Percentiles rank a stretch among this genome's conserved stretches.
Conservation (phyloP, 64 coral and sea anemone species). For the Astreopora myriophthalma region DNA sequence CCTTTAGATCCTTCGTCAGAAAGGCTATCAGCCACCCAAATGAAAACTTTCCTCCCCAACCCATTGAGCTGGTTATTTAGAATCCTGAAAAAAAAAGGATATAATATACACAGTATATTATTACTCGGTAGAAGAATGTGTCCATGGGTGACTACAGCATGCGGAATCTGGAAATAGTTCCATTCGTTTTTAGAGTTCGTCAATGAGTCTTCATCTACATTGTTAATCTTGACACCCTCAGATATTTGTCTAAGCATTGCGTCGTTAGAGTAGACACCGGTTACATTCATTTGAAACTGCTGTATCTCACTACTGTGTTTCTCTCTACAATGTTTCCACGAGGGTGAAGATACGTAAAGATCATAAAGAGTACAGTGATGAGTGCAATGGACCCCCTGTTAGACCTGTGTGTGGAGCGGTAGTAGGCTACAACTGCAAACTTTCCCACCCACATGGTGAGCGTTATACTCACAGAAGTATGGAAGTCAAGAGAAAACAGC, state of each 20-base stretch:
- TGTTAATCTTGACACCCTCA: too few relatives aligned
- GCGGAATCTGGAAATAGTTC: too few relatives aligned
- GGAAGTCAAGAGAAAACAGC: conserved; percentile 54
- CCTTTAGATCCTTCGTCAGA: not conserved
- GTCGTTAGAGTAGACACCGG: too few relatives aligned
- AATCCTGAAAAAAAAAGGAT: not conserved
- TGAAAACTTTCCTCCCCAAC: not conserved
- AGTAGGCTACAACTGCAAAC: not conserved
- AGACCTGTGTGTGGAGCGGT: not conserved
- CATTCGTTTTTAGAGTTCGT: too few relatives aligned
- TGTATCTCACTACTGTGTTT: too few relatives aligned
- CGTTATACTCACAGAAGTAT: conserved; percentile 30
- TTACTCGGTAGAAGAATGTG: too few relatives aligned
- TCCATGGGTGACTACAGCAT: too few relatives aligned
- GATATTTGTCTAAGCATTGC: too few relatives aligned
- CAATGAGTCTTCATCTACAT: too few relatives aligned
- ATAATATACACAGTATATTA: not conserved
- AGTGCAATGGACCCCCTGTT: not conserved
- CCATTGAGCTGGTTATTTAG: not conserved
- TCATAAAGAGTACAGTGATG: not conserved
- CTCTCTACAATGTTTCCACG: too few relatives aligned
- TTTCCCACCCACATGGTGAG: conserved; percentile 21
- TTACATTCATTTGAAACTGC: too few relatives aligned
- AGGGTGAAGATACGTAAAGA: not conserved
- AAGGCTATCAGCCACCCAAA: not conserved